A percentile compares a stretch with the other conserved stretches of the same genome.
These are phyloP conservation scores for Steinernema carpocapsae DNA, from an alignment of 2,888 invertebrate genomes.

Conservation along the genomic window DNA sequence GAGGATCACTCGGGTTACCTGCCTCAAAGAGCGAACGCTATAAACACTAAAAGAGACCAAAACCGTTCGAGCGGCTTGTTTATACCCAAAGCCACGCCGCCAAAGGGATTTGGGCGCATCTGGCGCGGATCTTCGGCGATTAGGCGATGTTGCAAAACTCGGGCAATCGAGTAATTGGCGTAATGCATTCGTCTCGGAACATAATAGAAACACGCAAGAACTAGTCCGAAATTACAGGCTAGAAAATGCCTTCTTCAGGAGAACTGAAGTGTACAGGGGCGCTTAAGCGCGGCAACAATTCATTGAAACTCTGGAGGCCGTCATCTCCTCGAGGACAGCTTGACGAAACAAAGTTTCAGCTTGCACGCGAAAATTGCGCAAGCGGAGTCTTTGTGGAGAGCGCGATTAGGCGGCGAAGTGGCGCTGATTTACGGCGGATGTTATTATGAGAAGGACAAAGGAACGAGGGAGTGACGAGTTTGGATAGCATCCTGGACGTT, in stretches of 20 bases:
- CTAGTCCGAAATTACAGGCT: background rate
- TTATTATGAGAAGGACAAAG: background rate
- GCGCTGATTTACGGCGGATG: background rate
- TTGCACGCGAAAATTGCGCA: background rate
- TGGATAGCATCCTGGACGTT: no score
- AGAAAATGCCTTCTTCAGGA: background rate
- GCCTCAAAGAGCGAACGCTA: background rate
- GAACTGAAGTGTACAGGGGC: background rate
- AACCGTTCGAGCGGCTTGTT: background rate
- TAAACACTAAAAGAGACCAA: background rate
- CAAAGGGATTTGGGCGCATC: constrained; percentile 29
- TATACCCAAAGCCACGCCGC: background rate
- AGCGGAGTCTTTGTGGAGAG: background rate
- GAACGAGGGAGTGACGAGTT: background rate
- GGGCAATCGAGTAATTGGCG: constrained; percentile 8
- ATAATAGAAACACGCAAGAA: background rate
- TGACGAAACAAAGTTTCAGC: background rate
- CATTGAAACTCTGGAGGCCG: background rate
- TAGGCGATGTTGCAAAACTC: constrained; percentile 16
- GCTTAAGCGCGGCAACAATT: background rate
- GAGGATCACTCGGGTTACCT: constrained; percentile 13
- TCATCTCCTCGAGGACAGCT: no score
- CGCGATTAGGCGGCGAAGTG: background rate
- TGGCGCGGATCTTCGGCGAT: constrained; percentile 16
- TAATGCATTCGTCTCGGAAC: background rate